phyloP scores from a whole-genome alignment of 2,113 vertebrate species.

The Suricata suricatta region DNA sequence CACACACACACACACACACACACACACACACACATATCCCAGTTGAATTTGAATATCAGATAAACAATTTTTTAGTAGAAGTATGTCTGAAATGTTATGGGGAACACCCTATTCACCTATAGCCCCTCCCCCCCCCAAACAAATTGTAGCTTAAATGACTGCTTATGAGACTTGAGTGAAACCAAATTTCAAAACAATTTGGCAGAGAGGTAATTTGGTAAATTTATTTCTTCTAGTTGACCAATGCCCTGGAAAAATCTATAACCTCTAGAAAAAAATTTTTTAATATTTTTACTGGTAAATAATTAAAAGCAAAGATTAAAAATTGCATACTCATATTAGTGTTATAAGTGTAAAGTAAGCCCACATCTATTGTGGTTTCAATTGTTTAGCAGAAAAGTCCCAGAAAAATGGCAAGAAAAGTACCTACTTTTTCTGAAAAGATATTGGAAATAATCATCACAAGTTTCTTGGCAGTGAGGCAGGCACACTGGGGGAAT shows the following conservation, averaged over 20 bases:
- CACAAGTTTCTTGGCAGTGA: background rate
- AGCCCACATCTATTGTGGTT: background rate
- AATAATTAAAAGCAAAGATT: background rate
- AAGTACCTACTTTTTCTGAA: background rate
- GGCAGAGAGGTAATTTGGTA: background rate
- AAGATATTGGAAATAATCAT: background rate
- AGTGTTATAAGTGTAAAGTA: background rate
- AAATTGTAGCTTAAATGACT: background rate
- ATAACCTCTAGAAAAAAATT: background rate
- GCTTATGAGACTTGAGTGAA: background rate
- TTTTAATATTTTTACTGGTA: background rate
- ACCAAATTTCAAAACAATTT: background rate
- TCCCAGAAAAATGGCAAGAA: background rate
- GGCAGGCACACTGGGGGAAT: background rate
- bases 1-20: too few species aligned
- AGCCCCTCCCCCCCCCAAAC: accelerated
- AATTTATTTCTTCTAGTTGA: background rate
- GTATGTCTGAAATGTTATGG: background rate
- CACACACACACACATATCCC: too few species aligned
- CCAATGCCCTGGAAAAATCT: background rate
- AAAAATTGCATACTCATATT: background rate
- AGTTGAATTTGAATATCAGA: background rate
- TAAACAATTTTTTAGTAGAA: background rate
- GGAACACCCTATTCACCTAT: background rate
- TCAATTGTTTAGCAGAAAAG: slow-evolving; percentile 17